A percentile compares a stretch with the other conserved stretches of the same genome.
These are phyloP conservation scores for Ptychodera flava DNA, from an alignment of 35 echinoderm and acorn worm species.

Conservation along the genomic window DNA sequence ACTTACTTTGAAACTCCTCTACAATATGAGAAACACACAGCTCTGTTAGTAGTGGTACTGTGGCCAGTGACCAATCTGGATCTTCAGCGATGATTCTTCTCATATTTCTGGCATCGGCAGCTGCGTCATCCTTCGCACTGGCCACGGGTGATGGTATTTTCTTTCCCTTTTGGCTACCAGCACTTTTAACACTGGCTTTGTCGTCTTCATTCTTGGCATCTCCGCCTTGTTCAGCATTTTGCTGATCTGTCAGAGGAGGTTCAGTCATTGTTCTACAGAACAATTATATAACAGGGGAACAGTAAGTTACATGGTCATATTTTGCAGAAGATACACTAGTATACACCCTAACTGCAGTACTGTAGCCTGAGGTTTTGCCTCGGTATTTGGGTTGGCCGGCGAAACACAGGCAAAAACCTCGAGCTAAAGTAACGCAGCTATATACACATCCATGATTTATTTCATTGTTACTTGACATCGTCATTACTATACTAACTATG, in stretches of 20 bases:
- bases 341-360: too few relatives aligned
- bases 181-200: conserved; percentile 43
- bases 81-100: conserved; percentile 93
- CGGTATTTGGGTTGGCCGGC: too few relatives aligned
- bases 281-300: too few relatives aligned
- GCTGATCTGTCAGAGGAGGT: neutral
- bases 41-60: conserved; percentile 89
- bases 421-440: too few relatives aligned
- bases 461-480: too few relatives aligned
- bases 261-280: neutral
- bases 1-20: conserved; percentile 90
- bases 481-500: too few relatives aligned
- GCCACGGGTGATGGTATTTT: conserved; percentile 82
- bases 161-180: neutral
- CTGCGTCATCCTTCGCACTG: conserved; percentile 85
- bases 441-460: too few relatives aligned
- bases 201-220: neutral
- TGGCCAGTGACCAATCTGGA: conserved; percentile 96
- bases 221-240: neutral
- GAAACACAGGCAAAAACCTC: too few relatives aligned
- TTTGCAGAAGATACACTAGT: too few relatives aligned
- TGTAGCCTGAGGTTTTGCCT: too few relatives aligned
- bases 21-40: conserved; percentile 88
- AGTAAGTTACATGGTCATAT: too few relatives aligned
- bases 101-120: conserved; percentile 87